These are phyloP conservation scores for Mimachlamys varia DNA, from an alignment of 2,888 invertebrate species.

Conservation along the genomic window DNA sequence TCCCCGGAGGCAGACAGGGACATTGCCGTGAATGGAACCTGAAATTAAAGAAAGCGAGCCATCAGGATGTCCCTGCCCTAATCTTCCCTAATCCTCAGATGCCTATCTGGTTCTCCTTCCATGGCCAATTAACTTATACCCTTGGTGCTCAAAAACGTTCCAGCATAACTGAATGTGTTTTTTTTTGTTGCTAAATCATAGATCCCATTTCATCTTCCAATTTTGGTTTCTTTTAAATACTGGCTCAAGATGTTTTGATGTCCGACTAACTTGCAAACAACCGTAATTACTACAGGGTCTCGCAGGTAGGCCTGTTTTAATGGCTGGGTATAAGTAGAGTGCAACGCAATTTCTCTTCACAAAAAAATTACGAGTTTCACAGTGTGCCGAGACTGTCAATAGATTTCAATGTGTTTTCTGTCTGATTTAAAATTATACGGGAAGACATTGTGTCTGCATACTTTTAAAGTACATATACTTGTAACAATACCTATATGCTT, in stretches of 20 bases:
- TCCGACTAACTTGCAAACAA: slow-evolving; percentile 6
- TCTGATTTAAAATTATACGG: neutral
- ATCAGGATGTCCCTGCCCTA: neutral
- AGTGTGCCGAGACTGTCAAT: slow-evolving; percentile 6
- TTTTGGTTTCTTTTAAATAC: neutral
- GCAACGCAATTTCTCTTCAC: neutral
- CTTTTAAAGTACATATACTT: neutral
- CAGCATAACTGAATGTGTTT: neutral
- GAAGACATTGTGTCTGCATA: neutral
- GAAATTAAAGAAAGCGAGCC: neutral
- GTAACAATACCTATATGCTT: neutral
- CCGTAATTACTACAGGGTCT: neutral
- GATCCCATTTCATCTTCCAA: slow-evolving; percentile 8
- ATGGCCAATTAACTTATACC: slow-evolving; percentile 26
- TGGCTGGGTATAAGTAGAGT: neutral
- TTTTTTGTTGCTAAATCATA: slow-evolving; percentile 13
- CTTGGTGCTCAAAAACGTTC: neutral
- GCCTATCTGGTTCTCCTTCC: neutral
- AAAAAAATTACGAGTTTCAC: neutral
- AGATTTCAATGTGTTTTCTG: neutral
- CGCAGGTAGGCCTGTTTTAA: neutral
- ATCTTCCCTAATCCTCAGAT: neutral
- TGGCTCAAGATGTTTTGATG: neutral
- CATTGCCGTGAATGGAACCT: neutral
- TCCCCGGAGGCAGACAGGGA: neutral